Evolutionary conservation across 1,140 invertebrate species (phyloP).

Genomic region (Chrysoperla carnea): DNA sequence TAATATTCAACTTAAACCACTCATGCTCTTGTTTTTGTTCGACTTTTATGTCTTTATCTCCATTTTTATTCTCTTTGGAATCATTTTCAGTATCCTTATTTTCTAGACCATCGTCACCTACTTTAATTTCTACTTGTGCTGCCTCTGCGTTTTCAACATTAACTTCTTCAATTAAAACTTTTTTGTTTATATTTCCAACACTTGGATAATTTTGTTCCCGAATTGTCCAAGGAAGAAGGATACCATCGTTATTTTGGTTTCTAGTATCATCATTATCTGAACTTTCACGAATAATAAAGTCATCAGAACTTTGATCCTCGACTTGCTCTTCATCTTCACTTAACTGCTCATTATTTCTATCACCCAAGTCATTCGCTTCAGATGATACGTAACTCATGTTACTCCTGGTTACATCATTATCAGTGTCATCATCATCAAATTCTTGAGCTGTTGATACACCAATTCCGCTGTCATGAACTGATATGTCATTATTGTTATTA

Average conservation of each 20-base stretch:
- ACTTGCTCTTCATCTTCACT: not conserved
- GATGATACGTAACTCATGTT: not conserved
- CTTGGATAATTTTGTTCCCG: not conserved
- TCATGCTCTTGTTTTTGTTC: conserved; percentile 1
- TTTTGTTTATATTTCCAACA: not conserved
- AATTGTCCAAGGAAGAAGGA: not conserved
- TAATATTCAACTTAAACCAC: too few species aligned
- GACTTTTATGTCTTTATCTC: not conserved
- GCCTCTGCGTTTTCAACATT: not conserved
- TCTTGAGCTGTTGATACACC: not conserved
- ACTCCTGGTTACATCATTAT: not conserved
- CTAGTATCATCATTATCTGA: not conserved
- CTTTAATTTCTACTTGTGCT: conserved; percentile 5
- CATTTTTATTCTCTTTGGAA: not conserved
- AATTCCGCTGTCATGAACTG: not conserved
- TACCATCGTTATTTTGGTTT: not conserved
- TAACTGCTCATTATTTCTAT: not conserved
- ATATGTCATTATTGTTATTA: not conserved
- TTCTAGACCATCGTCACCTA: not conserved
- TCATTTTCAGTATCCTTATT: not conserved
- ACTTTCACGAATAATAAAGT: not conserved
- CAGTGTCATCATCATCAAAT: not conserved
- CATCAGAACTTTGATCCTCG: not conserved
- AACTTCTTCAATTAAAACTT: not conserved
- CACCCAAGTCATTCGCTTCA: not conserved